Evolutionary conservation across 1,140 invertebrate species (phyloP).

Genomic region (Drosophila nigrodunni): DNA sequence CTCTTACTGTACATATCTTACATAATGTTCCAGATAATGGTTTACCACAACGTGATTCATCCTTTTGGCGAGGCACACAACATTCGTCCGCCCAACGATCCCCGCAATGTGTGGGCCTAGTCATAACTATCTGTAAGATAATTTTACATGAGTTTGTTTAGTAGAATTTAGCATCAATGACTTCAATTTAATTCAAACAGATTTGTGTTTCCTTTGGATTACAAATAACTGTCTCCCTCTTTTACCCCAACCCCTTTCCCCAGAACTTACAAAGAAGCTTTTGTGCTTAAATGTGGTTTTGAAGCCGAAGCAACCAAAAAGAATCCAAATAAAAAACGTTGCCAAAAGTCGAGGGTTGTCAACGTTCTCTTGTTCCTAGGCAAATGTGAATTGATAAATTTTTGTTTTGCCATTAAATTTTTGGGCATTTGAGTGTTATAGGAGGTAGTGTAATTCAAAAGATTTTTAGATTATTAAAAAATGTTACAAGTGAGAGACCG

Average conservation of each 20-base stretch:
- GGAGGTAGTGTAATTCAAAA: constrained; percentile 61
- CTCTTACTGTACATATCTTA: not conserved
- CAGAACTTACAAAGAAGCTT: constrained; percentile 51
- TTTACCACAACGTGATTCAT: constrained; percentile 7
- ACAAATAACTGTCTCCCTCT: constrained; percentile 21
- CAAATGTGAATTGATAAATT: constrained; percentile 63
- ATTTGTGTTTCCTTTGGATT: constrained; percentile 29
- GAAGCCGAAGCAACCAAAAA: constrained; percentile 30
- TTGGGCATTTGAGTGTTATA: constrained; percentile 34
- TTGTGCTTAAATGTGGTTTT: constrained; percentile 50
- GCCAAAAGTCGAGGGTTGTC: constrained; percentile 56
- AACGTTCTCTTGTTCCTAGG: constrained; percentile 12
- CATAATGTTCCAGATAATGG: constrained; percentile 7
- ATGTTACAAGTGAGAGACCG: constrained; percentile 45
- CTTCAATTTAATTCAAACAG: constrained; percentile 12
- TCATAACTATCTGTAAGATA: not conserved
- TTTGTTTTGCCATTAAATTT: constrained; percentile 47
- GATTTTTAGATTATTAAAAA: constrained; percentile 80
- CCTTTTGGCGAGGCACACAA: constrained; percentile 22
- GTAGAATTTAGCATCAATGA: not conserved
- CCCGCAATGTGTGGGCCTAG: constrained; percentile 10
- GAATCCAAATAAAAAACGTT: constrained; percentile 13
- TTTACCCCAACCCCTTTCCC: constrained; percentile 10
- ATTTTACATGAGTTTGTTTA: not conserved
- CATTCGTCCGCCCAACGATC: not conserved